Evolutionary conservation across 2,797 vertebrate genomes (phyloP).

Genomic region (Anabacerthia variegaticeps): DNA sequence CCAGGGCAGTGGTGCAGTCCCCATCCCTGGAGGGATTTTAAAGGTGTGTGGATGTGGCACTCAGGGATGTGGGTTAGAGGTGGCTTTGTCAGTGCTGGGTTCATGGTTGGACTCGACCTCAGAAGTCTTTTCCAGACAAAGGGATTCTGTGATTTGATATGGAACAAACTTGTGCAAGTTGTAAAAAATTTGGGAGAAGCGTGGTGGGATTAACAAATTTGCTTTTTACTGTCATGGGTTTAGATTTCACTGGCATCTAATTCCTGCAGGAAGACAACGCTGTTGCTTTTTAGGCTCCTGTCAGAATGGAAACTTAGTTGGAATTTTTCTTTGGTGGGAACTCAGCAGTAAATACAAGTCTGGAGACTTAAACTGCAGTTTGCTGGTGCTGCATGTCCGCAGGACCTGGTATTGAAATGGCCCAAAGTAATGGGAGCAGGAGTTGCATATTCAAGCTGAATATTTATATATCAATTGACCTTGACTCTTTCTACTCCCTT

Average conservation of each 20-base stretch:
- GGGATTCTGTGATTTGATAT: fast-evolving
- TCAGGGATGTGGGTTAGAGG: not conserved
- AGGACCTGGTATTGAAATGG: not conserved
- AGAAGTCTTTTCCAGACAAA: not conserved
- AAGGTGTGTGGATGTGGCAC: not conserved
- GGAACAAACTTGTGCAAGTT: not conserved
- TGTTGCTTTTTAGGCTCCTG: not conserved
- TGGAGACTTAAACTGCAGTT: not conserved
- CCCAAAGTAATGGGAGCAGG: not conserved
- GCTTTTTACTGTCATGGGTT: fast-evolving
- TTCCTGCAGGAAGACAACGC: fast-evolving
- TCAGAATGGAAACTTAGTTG: not conserved
- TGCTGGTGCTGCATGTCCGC: fast-evolving
- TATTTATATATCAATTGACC: not conserved
- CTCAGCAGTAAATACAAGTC: not conserved
- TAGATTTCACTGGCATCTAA: not conserved
- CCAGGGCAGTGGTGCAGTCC: not conserved
- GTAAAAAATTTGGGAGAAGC: not conserved
- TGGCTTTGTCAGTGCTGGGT: not conserved
- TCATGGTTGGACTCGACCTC: not conserved
- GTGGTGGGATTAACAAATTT: not conserved
- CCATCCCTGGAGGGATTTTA: not conserved
- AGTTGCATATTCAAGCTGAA: not conserved
- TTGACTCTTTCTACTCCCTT: not conserved
- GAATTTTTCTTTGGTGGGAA: not conserved